Percentiles rank a stretch among this genome's conserved stretches.
Conservation (phyloP, 1,140 invertebrate genomes). For the Lepidurus arcticus region DNA sequence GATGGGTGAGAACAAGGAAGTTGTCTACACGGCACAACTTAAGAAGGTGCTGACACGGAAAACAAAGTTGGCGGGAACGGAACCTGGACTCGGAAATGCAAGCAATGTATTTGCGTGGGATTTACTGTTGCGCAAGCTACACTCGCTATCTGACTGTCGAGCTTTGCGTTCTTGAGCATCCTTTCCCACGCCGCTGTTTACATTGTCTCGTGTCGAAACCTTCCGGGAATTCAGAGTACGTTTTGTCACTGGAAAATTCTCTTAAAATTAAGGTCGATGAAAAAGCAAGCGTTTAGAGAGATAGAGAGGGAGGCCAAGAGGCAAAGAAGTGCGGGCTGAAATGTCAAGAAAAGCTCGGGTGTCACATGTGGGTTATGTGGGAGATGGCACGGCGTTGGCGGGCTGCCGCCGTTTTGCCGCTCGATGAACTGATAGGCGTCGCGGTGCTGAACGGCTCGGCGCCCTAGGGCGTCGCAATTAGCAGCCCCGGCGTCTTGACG, state of each 20-base stretch:
- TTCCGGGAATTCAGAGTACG: too few species aligned
- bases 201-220: too few species aligned
- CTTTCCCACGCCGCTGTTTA: background rate
- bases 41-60: background rate
- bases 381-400: background rate
- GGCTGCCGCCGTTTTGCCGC: constrained; percentile 15
- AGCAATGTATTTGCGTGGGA: background rate
- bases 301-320: background rate
- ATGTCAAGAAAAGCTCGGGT: background rate
- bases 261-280: too few species aligned
- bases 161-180: background rate
- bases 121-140: background rate
- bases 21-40: background rate
- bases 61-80: background rate
- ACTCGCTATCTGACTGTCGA: background rate
- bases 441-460: background rate
- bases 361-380: background rate
- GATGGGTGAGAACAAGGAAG: constrained; percentile 4
- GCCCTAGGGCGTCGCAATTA: background rate
- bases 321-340: background rate
- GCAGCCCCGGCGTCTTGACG: constrained; percentile 16
- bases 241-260: too few species aligned
- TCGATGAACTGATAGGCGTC: constrained; percentile 14
- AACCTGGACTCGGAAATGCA: background rate
- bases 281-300: background rate